These are phyloP conservation scores for Palythoa grandiflora DNA, from an alignment of 92 coral and sea anemone species.

Conservation along the genomic window DNA sequence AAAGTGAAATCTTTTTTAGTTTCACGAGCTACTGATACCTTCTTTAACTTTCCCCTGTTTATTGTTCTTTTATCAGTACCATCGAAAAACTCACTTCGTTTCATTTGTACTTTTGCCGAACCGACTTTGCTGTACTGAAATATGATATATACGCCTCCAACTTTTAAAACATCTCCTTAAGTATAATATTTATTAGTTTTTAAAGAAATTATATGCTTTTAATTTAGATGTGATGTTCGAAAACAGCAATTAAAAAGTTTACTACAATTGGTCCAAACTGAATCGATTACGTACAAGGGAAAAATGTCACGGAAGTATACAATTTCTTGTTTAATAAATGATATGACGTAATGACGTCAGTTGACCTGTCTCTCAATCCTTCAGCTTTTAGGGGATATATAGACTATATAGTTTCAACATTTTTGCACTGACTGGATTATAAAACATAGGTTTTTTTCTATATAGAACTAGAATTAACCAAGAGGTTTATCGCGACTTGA, in stretches of 20 bases:
- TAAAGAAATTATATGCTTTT: background rate
- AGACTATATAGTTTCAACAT: too few relatives aligned
- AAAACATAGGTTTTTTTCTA: too few relatives aligned
- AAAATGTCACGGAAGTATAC: background rate
- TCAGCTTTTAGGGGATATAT: too few relatives aligned
- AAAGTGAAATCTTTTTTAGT: background rate
- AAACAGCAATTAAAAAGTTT: constrained; percentile 13
- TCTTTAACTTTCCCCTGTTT: background rate
- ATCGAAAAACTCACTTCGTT: background rate
- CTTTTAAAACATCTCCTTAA: background rate
- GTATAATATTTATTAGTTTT: background rate
- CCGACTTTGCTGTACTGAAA: background rate
- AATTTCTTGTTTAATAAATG: background rate
- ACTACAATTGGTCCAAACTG: background rate
- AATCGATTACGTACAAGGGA: background rate
- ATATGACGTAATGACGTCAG: background rate
- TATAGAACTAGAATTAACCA: too few relatives aligned
- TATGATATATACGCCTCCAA: background rate
- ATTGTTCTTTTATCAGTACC: background rate
- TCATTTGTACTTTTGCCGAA: background rate
- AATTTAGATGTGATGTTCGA: background rate
- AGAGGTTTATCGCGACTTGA: background rate
- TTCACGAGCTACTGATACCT: background rate
- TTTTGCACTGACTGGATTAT: too few relatives aligned
- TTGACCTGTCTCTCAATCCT: too few relatives aligned